Evolutionary conservation across 2,797 vertebrate genomes (phyloP).

Genomic region (Oceanodroma leucorhoa): DNA sequence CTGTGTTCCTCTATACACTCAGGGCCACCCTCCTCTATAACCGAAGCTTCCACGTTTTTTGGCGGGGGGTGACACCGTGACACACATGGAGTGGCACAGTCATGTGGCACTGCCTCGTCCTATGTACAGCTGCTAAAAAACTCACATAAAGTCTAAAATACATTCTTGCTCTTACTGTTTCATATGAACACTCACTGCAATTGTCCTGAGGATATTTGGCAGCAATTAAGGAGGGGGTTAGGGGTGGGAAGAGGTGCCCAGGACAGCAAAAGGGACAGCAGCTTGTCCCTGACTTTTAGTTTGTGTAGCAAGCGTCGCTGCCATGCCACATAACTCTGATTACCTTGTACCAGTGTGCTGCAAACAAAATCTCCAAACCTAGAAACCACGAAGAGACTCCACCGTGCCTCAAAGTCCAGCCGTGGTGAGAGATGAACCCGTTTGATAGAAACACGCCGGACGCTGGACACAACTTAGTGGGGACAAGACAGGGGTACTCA

Average conservation of each 20-base stretch:
- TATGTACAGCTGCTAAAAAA: neutral
- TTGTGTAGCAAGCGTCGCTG: fast-evolving
- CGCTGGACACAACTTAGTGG: fast-evolving
- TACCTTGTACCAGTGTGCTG: neutral
- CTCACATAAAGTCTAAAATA: neutral
- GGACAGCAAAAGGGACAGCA: neutral
- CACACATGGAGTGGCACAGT: fast-evolving
- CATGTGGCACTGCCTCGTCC: neutral
- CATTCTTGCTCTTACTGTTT: neutral
- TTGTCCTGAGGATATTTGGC: neutral
- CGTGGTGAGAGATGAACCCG: fast-evolving
- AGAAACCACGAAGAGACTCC: neutral
- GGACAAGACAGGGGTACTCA: too few species aligned
- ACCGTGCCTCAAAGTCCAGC: fast-evolving
- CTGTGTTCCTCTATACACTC: neutral
- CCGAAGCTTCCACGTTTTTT: fast-evolving
- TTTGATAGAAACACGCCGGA: fast-evolving
- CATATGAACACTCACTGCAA: neutral
- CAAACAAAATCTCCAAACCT: neutral
- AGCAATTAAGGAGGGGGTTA: neutral
- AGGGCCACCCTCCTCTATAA: neutral
- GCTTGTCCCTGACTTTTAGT: neutral
- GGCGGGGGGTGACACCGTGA: fast-evolving
- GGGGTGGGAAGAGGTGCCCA: neutral
- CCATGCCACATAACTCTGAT: fast-evolving